phyloP scores from a whole-genome alignment of 2,113 vertebrate genomes.

The Bambusicola thoracicus region DNA sequence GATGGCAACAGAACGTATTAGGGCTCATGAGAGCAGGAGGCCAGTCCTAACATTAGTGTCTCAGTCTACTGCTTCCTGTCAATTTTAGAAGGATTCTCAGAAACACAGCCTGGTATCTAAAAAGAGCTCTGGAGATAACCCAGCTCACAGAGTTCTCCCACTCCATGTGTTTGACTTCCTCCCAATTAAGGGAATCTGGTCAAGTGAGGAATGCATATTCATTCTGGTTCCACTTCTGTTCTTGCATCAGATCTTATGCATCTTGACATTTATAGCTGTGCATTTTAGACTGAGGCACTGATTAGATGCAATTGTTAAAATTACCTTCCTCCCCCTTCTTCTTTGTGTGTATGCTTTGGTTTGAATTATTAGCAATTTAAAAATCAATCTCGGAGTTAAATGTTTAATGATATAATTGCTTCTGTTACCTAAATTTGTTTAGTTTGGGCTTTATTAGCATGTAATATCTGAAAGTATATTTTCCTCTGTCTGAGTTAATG shows the following conservation, averaged over 20 bases:
- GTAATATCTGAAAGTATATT: constrained; percentile 52
- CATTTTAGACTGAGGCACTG: constrained; percentile 15
- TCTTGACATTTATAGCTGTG: constrained; percentile 6
- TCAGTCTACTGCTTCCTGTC: neutral
- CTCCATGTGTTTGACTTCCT: constrained; percentile 48
- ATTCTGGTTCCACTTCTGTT: constrained; percentile 40
- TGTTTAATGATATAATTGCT: constrained; percentile 56
- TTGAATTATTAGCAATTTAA: constrained; percentile 58
- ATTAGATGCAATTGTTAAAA: constrained; percentile 57
- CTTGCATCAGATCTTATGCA: constrained; percentile 13
- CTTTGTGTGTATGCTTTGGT: neutral
- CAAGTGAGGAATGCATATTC: constrained; percentile 57
- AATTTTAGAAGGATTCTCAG: neutral
- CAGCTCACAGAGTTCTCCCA: neutral
- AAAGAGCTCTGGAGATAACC: neutral
- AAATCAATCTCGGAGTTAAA: constrained; percentile 55
- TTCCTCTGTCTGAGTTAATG: constrained; percentile 50
- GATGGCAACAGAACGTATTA: neutral
- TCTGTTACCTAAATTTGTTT: constrained; percentile 49
- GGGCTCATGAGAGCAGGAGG: neutral
- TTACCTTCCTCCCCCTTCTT: constrained; percentile 10
- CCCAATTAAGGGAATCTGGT: constrained; percentile 23
- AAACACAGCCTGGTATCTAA: neutral
- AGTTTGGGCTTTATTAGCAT: constrained; percentile 49
- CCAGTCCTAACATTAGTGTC: neutral